Conservation (phyloP, 1,140 invertebrate genomes). For the Bombyx mandarina region DNA sequence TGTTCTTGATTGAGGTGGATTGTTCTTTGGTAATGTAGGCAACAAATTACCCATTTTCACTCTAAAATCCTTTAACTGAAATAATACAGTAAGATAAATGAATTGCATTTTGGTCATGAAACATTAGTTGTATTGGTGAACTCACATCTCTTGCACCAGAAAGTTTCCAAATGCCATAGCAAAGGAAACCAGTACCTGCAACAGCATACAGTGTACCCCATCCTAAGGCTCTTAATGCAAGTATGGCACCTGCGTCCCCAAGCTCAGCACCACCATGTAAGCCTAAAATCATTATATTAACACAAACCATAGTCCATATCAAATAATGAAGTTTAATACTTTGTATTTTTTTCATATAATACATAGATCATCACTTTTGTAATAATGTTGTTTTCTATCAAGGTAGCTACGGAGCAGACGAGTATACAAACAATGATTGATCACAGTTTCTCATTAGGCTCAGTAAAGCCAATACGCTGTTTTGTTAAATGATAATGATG, state of each 20-base stretch:
- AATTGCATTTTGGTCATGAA: background rate
- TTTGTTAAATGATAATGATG: too few relatives aligned
- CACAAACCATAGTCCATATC: too few relatives aligned
- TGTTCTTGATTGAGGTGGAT: slow-evolving; percentile 85
- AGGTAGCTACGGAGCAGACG: too few relatives aligned
- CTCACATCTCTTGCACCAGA: slow-evolving; percentile 85
- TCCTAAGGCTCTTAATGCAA: slow-evolving; percentile 87
- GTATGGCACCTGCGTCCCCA: slow-evolving; percentile 80
- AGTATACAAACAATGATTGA: too few relatives aligned
- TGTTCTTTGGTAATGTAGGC: slow-evolving; percentile 84
- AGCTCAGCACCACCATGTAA: slow-evolving; percentile 75
- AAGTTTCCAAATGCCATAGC: slow-evolving; percentile 90
- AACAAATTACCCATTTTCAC: slow-evolving; percentile 79
- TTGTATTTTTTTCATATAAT: too few relatives aligned
- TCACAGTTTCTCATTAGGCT: too few relatives aligned
- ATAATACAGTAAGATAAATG: slow-evolving; percentile 14
- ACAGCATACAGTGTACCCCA: slow-evolving; percentile 91
- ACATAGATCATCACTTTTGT: too few relatives aligned
- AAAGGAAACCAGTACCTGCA: slow-evolving; percentile 84
- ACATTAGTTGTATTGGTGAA: slow-evolving; percentile 11
- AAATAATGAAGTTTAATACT: too few relatives aligned
- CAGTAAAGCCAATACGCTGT: too few relatives aligned
- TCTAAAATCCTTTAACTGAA: slow-evolving; percentile 80
- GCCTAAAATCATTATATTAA: slow-evolving; percentile 25
- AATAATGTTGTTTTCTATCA: too few relatives aligned